Conservation (phyloP, 2,113 vertebrate genomes). For the Xyrauchen texanus region DNA sequence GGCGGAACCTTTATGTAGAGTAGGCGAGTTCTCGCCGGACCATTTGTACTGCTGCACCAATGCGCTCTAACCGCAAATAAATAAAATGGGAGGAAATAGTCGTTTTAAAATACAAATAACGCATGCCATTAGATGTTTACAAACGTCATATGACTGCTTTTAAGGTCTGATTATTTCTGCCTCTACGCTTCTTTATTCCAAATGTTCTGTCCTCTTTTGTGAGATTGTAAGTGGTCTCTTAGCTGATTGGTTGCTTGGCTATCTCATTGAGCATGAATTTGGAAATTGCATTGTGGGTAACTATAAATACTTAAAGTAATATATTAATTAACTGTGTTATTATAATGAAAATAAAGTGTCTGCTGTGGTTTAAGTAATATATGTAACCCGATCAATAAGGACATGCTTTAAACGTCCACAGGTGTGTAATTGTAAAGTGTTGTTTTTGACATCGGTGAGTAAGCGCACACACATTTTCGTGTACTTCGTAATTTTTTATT, state of each 20-base stretch:
- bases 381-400: neutral
- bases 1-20: neutral
- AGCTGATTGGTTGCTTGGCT: constrained; percentile 21
- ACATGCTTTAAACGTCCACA: neutral
- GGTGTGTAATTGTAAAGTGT: neutral
- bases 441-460: constrained; percentile 9
- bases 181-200: too few relatives aligned
- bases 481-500: neutral
- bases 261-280: neutral
- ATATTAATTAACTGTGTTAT: neutral
- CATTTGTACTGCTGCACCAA: neutral
- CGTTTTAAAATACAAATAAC: neutral
- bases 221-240: neutral
- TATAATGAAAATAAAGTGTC: neutral
- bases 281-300: constrained; percentile 30
- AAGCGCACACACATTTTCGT: neutral
- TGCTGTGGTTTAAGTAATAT: too few relatives aligned
- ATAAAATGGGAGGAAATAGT: too few relatives aligned
- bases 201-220: too few relatives aligned
- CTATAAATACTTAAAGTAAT: neutral
- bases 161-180: neutral
- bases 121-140: neutral
- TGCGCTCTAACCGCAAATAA: neutral
- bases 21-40: neutral
- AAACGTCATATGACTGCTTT: neutral